These are phyloP conservation scores for Cyanoderma ruficeps DNA, from an alignment of 2,113 vertebrate species.

Conservation along the genomic window DNA sequence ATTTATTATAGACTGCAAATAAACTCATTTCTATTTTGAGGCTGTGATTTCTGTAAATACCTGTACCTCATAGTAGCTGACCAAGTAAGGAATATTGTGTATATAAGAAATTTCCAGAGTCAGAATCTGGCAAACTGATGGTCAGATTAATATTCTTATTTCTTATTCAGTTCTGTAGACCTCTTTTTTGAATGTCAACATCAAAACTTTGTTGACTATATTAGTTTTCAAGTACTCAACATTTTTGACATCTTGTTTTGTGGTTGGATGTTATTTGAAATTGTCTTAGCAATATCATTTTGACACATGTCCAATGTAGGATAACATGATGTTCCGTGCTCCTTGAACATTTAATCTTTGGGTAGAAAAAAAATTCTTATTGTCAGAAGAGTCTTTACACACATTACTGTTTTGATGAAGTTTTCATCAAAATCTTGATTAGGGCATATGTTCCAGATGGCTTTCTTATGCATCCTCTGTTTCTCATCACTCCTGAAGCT, in stretches of 20 bases:
- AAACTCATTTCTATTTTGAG: not conserved
- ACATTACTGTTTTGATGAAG: accelerated
- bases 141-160: not conserved
- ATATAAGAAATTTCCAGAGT: not conserved
- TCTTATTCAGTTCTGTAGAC: not conserved
- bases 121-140: not conserved
- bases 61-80: not conserved
- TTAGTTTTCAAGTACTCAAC: not conserved
- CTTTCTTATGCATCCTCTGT: not conserved
- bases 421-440: not conserved
- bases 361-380: not conserved
- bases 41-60: not conserved
- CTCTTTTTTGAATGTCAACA: not conserved
- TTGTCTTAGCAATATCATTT: not conserved
- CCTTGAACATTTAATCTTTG: not conserved
- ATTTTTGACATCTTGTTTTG: not conserved
- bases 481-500: not conserved
- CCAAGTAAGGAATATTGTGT: not conserved
- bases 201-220: not conserved
- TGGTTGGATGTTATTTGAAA: not conserved
- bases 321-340: not conserved
- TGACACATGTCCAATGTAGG: not conserved
- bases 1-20: not conserved
- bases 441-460: not conserved
- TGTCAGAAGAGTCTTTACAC: not conserved